Evolutionary conservation across 37 sponge, comb jelly and placozoan genomes (phyloP), one percentile per base, ranked within the genome.

Genomic region (Diacarnus erythraeanus): DNA sequence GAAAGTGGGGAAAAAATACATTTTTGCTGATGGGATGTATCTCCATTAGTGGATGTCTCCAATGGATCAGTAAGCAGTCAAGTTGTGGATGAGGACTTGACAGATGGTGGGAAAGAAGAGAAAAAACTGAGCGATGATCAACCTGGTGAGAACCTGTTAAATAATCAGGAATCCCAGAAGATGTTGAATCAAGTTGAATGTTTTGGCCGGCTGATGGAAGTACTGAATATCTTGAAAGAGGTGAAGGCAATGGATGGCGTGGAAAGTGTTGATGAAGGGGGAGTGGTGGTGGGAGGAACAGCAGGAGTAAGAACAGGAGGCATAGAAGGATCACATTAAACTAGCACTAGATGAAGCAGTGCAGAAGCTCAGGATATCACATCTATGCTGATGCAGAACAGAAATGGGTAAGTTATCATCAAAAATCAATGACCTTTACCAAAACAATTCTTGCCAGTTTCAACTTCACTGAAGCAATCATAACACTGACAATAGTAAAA

Each of bases 321-420:
- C 30, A 26, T 59, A 33, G 57, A 51, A 81, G 65, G 35, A 80
- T 31, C 86, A 90, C 35, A 86, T 90, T 3, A 79, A 77, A 51
- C 15, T 64, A 41, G 79, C 91, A 29, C 67, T 90, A 58, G 83
- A 86, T 22, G 91, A 90, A 42, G 91, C 86, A 21, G 72, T 90
- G 57, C 22, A 42, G 22, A 76, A 87, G 64, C 79, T 90, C 38
- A 77, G 91, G 38, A 80, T 87, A 90, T 83, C n/a, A 83, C 86
- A 36, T 41, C 78, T 21, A 47, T 47, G 51, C 51, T 15, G 51
- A 47, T 6, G 6, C 51, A 47, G 12, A 47, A 15, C 12, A 12
- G n/a, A n/a, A n/a, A n/a, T n/a, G n/a, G n/a, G n/a, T n/a, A n/a
- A n/a, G n/a, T n/a, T n/a, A n/a, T n/a, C n/a, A n/a, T n/a, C n/a